A percentile compares a stretch with the other conserved stretches of the same genome.
These are phyloP conservation scores for Priocnemis perturbator DNA, from an alignment of 2,888 invertebrate genomes.

Conservation along the genomic window DNA sequence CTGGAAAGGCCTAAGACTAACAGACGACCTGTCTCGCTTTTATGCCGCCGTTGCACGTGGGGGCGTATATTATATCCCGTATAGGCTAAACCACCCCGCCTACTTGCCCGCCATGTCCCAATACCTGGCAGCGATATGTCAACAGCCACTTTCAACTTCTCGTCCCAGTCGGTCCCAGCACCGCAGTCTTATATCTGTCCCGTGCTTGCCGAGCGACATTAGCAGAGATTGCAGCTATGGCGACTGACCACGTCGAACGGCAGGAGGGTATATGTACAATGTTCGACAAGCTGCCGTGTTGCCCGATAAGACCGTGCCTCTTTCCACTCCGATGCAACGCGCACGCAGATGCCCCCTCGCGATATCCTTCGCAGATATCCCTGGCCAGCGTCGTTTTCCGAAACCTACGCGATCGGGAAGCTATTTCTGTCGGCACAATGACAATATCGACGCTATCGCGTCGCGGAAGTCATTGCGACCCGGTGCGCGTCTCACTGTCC, in stretches of 20 bases:
- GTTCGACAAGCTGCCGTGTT: slow-evolving; percentile 33
- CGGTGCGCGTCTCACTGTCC: too few species aligned
- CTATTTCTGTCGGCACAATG: background rate
- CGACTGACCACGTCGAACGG: slow-evolving; percentile 19
- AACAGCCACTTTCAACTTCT: slow-evolving; percentile 69
- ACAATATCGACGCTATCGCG: background rate
- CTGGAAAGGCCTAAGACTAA: background rate
- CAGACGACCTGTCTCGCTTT: slow-evolving; percentile 26
- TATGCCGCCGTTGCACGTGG: slow-evolving; percentile 41
- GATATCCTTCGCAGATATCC: too few species aligned
- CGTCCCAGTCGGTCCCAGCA: slow-evolving; percentile 48
- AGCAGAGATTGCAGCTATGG: slow-evolving; percentile 24
- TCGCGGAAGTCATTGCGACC: too few species aligned
- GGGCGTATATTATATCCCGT: slow-evolving; percentile 72
- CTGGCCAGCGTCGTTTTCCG: too few species aligned
- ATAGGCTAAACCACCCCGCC: slow-evolving; percentile 70
- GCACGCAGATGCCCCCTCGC: too few species aligned
- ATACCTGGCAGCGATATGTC: slow-evolving; percentile 70
- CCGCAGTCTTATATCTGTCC: slow-evolving; percentile 41
- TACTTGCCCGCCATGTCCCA: slow-evolving; percentile 66
- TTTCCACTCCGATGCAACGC: background rate
- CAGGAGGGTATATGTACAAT: slow-evolving; percentile 4
- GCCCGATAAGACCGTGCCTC: slow-evolving; percentile 17
- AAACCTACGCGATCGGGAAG: too few species aligned
- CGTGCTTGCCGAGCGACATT: slow-evolving; percentile 23